These are phyloP conservation scores for Diacarnus erythraeanus DNA, from an alignment of 37 sponge, comb jelly and placozoan genomes.

Conservation along the genomic window DNA sequence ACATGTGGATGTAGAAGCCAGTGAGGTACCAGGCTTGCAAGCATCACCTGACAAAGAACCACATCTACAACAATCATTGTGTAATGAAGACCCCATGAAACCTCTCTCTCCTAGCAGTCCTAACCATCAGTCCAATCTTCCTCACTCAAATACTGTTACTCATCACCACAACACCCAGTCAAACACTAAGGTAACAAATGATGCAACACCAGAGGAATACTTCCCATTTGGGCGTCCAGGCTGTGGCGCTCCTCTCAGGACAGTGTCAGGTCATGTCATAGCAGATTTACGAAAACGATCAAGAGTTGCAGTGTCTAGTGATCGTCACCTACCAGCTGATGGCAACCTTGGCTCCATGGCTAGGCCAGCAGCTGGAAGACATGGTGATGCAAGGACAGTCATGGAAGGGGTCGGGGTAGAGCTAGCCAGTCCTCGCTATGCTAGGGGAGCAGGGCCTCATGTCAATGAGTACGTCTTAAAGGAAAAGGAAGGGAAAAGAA, in stretches of 20 bases:
- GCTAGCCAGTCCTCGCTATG: background rate
- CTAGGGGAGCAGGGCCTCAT: slow-evolving; percentile 53
- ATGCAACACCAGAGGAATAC: slow-evolving; percentile 50
- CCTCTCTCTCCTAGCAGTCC: background rate
- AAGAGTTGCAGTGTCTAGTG: background rate
- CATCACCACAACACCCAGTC: no score
- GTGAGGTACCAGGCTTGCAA: slow-evolving; percentile 22
- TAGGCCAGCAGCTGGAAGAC: no score
- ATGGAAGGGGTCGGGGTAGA: background rate
- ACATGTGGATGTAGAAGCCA: slow-evolving; percentile 12
- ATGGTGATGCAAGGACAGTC: background rate
- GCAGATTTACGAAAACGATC: slow-evolving; percentile 3
- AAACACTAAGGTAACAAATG: no score
- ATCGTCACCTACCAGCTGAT: background rate
- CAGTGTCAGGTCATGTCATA: slow-evolving; percentile 24
- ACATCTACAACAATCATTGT: no score
- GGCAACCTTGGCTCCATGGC: background rate
- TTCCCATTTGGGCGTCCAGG: slow-evolving; percentile 57
- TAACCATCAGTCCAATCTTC: background rate
- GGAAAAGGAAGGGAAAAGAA: slow-evolving; percentile 24
- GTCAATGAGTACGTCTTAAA: slow-evolving; percentile 31
- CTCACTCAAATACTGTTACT: background rate
- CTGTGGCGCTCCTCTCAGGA: slow-evolving; percentile 46
- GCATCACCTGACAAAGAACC: background rate
- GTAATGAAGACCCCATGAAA: no score